Conservation (phyloP, 2,797 vertebrate genomes). For the Steatocranus sp. region DNA sequence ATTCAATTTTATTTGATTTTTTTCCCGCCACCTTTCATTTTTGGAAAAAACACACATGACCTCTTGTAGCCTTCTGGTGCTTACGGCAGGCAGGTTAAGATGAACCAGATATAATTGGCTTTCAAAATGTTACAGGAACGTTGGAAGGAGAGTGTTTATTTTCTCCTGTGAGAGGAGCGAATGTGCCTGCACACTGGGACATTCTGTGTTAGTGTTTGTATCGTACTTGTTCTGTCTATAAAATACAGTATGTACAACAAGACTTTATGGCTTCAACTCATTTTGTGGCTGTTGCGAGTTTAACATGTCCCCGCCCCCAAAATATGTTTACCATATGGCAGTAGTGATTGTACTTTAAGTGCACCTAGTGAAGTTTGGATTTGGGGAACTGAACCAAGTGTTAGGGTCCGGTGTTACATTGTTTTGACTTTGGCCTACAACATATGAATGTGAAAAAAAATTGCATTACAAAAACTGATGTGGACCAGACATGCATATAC, state of each 20-base stretch:
- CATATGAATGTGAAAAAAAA: slow-evolving; percentile 80
- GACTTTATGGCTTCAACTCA: slow-evolving; percentile 81
- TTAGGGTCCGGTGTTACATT: slow-evolving; percentile 74
- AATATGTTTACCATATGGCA: slow-evolving; percentile 74
- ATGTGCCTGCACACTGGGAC: slow-evolving; percentile 72
- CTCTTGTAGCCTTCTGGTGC: slow-evolving; percentile 77
- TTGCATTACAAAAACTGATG: slow-evolving; percentile 81
- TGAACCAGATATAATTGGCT: slow-evolving; percentile 51
- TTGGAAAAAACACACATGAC: slow-evolving; percentile 60
- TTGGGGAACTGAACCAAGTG: slow-evolving; percentile 68
- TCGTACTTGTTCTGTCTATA: slow-evolving; percentile 78
- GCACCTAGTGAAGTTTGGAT: slow-evolving; percentile 76
- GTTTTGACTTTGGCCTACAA: slow-evolving; percentile 72
- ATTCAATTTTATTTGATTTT: not conserved
- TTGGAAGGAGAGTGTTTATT: slow-evolving; percentile 48
- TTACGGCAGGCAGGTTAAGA: slow-evolving; percentile 56
- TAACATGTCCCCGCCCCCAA: slow-evolving; percentile 63
- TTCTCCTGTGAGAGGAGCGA: slow-evolving; percentile 40
- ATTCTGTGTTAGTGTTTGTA: slow-evolving; percentile 73
- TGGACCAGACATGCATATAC: slow-evolving; percentile 81
- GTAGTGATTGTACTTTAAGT: slow-evolving; percentile 83
- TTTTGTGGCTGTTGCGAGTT: slow-evolving; percentile 74
- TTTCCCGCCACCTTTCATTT: not conserved
- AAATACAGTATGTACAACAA: slow-evolving; percentile 79
- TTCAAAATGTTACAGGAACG: slow-evolving; percentile 59